These are phyloP conservation scores for Chelonoidis abingdonii DNA, from an alignment of 2,113 vertebrate genomes.

Conservation along the genomic window DNA sequence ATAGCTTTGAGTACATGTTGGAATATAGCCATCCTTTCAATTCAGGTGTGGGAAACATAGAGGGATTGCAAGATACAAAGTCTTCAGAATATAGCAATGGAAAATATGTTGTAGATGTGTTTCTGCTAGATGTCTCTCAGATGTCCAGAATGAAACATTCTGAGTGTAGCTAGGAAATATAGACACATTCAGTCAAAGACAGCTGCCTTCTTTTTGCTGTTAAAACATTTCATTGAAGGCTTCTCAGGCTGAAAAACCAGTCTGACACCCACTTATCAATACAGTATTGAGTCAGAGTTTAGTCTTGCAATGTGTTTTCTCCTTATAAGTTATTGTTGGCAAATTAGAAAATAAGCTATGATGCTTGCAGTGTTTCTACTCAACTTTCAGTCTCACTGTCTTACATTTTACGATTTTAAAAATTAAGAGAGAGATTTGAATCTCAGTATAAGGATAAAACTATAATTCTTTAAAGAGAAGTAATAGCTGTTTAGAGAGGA, in stretches of 20 bases:
- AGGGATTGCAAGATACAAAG: constrained; percentile 22
- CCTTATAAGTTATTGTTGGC: background rate
- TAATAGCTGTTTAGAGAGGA: background rate
- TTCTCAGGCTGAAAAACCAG: constrained; percentile 12
- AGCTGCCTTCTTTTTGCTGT: background rate
- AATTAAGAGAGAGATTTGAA: background rate
- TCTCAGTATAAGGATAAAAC: background rate
- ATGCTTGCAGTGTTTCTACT: background rate
- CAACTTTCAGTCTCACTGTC: background rate
- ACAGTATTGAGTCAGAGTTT: constrained; percentile 6
- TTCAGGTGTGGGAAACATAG: background rate
- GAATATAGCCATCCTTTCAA: constrained; percentile 48
- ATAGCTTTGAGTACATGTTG: background rate
- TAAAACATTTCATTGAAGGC: constrained; percentile 7
- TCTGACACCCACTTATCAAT: constrained; percentile 31
- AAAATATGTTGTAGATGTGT: constrained; percentile 52
- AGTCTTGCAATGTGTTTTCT: background rate
- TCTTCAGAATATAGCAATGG: constrained; percentile 51
- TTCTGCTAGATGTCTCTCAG: constrained; percentile 32
- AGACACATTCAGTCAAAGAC: constrained; percentile 3
- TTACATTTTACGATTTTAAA: background rate
- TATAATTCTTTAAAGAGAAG: background rate
- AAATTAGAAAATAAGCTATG: constrained; percentile 21
- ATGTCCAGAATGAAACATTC: constrained; percentile 37
- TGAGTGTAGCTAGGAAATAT: background rate